Evolutionary conservation across 2,113 vertebrate genomes (phyloP).

Genomic region (Sinocyclocheilus anshuiensis): DNA sequence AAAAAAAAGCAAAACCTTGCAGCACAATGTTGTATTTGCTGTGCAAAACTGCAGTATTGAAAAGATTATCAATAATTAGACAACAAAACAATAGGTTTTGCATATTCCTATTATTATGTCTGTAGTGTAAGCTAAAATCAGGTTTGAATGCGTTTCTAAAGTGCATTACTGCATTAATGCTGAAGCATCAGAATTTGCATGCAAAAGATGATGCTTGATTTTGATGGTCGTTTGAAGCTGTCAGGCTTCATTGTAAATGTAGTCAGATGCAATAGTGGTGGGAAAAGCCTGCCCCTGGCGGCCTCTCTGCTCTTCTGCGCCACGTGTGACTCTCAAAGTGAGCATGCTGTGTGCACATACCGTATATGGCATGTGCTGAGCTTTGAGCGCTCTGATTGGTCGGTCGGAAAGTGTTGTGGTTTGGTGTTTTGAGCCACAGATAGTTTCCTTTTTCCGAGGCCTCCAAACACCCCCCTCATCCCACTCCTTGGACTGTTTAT

Average conservation of each 20-base stretch:
- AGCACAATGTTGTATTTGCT: background rate
- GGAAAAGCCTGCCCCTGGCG: conserved; percentile 62
- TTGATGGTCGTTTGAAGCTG: background rate
- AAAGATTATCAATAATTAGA: background rate
- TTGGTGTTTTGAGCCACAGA: conserved; percentile 72
- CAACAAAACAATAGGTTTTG: background rate
- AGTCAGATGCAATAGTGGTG: conserved; percentile 51
- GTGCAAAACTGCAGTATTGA: background rate
- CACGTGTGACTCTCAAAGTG: conserved; percentile 60
- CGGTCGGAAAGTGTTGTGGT: conserved; percentile 72
- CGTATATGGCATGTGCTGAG: conserved; percentile 88
- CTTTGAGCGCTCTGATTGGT: conserved; percentile 81
- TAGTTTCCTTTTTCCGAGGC: conserved; percentile 81
- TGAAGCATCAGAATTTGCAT: background rate
- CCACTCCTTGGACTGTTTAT: conserved; percentile 37
- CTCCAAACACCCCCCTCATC: conserved; percentile 52
- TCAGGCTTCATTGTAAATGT: conserved; percentile 53
- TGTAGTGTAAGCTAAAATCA: background rate
- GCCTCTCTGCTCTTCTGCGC: conserved; percentile 44
- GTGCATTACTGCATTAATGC: background rate
- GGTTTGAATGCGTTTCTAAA: background rate
- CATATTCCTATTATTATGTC: background rate
- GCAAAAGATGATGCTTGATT: background rate
- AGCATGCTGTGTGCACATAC: conserved; percentile 63
- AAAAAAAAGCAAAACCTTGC: background rate